Evolutionary conservation across 2,113 vertebrate species (phyloP).

Genomic region (Protobothrops mucrosquamatus): DNA sequence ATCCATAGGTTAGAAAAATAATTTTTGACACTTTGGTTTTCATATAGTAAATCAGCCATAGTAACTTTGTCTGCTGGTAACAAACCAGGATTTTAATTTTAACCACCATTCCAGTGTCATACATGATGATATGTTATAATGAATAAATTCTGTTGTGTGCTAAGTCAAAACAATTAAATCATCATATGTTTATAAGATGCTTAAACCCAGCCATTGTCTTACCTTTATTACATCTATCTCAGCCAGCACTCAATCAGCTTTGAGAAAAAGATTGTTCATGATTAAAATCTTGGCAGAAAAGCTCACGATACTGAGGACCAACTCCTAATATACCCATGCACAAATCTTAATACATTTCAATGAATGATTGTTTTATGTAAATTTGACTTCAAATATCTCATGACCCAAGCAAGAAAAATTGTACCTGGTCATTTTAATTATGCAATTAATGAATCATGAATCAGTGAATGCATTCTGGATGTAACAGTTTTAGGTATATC

Average conservation of each 20-base stretch:
- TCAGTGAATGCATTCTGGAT: neutral
- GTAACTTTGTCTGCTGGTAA: neutral
- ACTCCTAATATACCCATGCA: neutral
- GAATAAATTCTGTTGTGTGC: neutral
- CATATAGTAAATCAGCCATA: neutral
- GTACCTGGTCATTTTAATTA: neutral
- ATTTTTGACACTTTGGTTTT: neutral
- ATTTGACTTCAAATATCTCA: neutral
- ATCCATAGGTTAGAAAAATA: neutral
- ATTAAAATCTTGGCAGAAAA: neutral
- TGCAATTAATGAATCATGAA: neutral
- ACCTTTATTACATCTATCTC: neutral
- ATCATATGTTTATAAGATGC: neutral
- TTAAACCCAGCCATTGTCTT: neutral
- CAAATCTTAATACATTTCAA: neutral
- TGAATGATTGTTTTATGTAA: neutral
- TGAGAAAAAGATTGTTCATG: neutral
- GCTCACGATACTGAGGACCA: neutral
- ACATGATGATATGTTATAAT: neutral
- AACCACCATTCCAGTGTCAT: neutral
- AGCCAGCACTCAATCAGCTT: neutral
- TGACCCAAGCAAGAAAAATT: neutral
- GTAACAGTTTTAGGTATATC: neutral
- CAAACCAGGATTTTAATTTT: neutral
- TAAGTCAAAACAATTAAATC: neutral